These are phyloP conservation scores for Platysternon megacephalum DNA, from an alignment of 2,113 vertebrate genomes.

Conservation along the genomic window DNA sequence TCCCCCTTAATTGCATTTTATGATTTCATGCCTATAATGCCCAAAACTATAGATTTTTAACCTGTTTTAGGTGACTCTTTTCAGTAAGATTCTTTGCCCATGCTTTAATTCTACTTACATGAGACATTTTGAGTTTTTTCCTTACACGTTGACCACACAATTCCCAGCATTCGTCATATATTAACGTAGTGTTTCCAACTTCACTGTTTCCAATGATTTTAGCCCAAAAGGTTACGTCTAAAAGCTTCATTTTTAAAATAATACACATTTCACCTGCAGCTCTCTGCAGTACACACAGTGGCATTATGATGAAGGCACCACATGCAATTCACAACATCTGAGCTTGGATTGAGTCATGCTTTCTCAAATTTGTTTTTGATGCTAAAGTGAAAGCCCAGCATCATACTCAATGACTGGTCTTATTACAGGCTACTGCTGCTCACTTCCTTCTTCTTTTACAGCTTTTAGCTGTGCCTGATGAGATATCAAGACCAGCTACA, in stretches of 20 bases:
- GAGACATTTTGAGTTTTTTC: neutral
- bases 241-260: neutral
- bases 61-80: neutral
- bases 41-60: too few species aligned
- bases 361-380: neutral
- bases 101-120: neutral
- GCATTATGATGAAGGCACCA: neutral
- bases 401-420: too few species aligned
- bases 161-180: neutral
- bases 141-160: neutral
- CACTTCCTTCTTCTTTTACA: neutral
- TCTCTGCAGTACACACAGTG: neutral
- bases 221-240: neutral
- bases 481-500: neutral
- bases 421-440: neutral
- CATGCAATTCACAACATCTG: neutral
- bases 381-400: neutral
- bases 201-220: neutral
- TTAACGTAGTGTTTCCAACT: too few species aligned
- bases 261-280: neutral
- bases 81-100: neutral
- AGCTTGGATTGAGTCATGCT: neutral
- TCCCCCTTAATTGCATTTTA: too few species aligned
- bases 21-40: too few species aligned
- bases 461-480: neutral